Evolutionary conservation across 2,113 vertebrate species (phyloP).

Genomic region (Sprattus sprattus): DNA sequence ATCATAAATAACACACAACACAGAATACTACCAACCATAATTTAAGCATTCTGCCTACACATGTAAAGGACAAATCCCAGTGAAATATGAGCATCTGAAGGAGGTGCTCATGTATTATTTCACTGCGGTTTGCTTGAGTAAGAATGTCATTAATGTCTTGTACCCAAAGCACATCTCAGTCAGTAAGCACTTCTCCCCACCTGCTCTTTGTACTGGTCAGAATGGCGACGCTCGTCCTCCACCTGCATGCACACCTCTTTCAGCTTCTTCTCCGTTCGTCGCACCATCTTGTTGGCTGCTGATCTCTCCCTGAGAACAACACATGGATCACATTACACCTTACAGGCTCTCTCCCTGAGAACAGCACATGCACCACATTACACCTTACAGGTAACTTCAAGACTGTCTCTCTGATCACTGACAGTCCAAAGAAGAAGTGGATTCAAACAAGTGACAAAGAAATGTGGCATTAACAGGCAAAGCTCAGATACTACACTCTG

Average conservation of each 20-base stretch:
- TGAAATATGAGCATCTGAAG: too few relatives aligned
- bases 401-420: too few relatives aligned
- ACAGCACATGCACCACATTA: not conserved
- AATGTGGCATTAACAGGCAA: not conserved
- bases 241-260: slow-evolving; percentile 98
- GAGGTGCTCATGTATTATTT: too few relatives aligned
- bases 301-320: slow-evolving; percentile 80
- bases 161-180: not conserved
- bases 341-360: not conserved
- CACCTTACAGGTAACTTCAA: too few relatives aligned
- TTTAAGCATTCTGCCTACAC: too few relatives aligned
- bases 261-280: slow-evolving; percentile 95
- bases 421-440: not conserved
- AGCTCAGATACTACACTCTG: not conserved
- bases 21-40: too few relatives aligned
- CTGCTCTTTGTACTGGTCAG: slow-evolving; percentile 97
- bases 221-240: slow-evolving; percentile 93
- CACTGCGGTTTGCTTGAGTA: too few relatives aligned
- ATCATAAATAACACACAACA: not conserved
- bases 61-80: too few relatives aligned
- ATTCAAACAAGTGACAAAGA: not conserved
- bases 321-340: not conserved
- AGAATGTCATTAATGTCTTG: not conserved
- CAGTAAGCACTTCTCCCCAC: slow-evolving; percentile 54
- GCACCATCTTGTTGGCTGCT: slow-evolving; percentile 90